Base-by-base conservation (phyloP, 2,888 invertebrate species). In the Oligia strigilis region DNA sequence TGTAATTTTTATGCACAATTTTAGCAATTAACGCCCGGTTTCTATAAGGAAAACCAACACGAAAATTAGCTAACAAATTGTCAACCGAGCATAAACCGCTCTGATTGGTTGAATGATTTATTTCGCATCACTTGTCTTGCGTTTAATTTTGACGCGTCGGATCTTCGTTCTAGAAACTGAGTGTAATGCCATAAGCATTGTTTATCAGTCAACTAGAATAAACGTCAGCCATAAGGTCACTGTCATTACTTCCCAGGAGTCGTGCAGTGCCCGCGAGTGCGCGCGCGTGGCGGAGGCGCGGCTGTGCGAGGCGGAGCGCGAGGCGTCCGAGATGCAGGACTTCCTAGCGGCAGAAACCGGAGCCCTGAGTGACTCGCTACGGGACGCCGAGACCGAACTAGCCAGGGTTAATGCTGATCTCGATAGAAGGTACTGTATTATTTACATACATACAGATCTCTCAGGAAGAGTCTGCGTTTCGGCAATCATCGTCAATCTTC, bases 341-440 rank as follows among this genome's bases (percentile, higher is more conserved):
- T 99, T 99, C 93, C 97, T 99, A 84, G 98, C 98, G 90, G 98
- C 98, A 17, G 99, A 99, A 95, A 99, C 99, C 90, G 97, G 98
- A 9, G 98, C 98, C 14, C 97, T 99, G 88, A 97, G 98, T 43
- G 99, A 99, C 92, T 98, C 98, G 0, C 96, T 99, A 67, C 98
- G 98, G 65, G 99, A 99, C 87, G 97, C 98, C 3, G 99, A 99
- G 94, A 93, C 94, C 0, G 98, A 98, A 93, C 97, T 98, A 76
- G 93, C 94, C 29, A 89, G 94, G 55, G 93, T 94, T 29, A 93
- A 93, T 66, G 92, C 92, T 0, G 97, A 97, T 60, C 93, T 97
- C 14, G 96, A 96, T 65, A 93, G 94, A 77, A 94, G 96, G 96
- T 96, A 76, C 19, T 29, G 13, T 19, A n/a, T 69, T 46, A n/a